These are phyloP conservation scores for Synaphobranchus kaupii DNA, from an alignment of 2,797 vertebrate genomes.

Conservation along the genomic window DNA sequence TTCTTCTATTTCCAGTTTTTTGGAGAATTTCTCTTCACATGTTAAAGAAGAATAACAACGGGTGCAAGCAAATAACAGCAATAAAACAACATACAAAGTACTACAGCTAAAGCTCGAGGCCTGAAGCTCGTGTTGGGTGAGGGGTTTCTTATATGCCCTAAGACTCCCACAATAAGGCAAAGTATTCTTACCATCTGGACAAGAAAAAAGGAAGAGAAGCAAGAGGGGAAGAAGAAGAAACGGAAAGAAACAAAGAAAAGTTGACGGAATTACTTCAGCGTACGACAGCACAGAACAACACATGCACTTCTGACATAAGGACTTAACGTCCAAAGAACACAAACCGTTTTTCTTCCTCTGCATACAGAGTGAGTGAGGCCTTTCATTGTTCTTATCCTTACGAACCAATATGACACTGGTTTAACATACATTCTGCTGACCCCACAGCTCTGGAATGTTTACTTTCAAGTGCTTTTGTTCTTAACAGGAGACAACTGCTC, in stretches of 20 bases:
- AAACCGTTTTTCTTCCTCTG: not conserved
- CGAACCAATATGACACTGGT: not conserved
- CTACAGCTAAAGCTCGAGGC: not conserved
- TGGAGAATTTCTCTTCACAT: not conserved
- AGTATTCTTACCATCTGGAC: slow-evolving; percentile 60
- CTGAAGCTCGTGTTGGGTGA: not conserved
- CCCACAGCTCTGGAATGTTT: slow-evolving; percentile 25
- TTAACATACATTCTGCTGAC: not conserved
- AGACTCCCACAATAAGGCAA: not conserved
- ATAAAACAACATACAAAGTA: too few species aligned
- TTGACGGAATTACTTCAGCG: not conserved
- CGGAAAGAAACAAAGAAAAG: slow-evolving; percentile 5
- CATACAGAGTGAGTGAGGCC: not conserved
- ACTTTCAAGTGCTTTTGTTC: slow-evolving; percentile 28
- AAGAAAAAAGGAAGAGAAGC: slow-evolving; percentile 37
- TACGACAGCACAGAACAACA: not conserved
- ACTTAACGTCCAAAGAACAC: not conserved
- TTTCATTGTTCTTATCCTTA: not conserved
- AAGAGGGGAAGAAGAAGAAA: slow-evolving; percentile 29
- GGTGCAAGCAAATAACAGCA: not conserved
- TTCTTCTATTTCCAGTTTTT: not conserved
- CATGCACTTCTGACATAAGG: not conserved
- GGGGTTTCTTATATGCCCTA: not conserved
- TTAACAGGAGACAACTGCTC: not conserved
- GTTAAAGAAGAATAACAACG: not conserved